A percentile compares a stretch with the other conserved stretches of the same genome.
These are phyloP conservation scores for Scaptomyza parva DNA, from an alignment of 2,888 invertebrate genomes.

Conservation along the genomic window DNA sequence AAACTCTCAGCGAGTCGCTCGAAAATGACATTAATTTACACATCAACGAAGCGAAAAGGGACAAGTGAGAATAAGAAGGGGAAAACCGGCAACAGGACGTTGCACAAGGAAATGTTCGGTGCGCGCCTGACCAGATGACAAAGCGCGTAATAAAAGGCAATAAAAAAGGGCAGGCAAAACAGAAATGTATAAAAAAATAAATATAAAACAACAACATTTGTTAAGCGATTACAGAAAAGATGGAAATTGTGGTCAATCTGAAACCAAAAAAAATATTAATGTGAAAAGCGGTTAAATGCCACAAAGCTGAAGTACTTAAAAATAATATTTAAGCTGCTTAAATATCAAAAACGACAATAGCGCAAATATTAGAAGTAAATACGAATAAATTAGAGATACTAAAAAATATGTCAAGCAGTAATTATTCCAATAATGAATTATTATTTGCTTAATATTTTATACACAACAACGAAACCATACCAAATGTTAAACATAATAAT, in stretches of 20 bases:
- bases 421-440: too few species aligned
- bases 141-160: constrained; percentile 64
- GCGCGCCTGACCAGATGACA: constrained; percentile 59
- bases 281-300: constrained; percentile 8
- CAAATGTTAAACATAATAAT: too few species aligned
- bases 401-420: too few species aligned
- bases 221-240: constrained; percentile 47
- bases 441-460: too few species aligned
- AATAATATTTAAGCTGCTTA: background rate
- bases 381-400: too few species aligned
- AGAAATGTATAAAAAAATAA: constrained; percentile 29
- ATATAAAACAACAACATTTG: constrained; percentile 38
- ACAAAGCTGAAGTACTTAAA: constrained; percentile 4
- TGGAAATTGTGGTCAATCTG: constrained; percentile 25
- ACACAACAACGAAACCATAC: too few species aligned
- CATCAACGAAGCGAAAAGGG: constrained; percentile 70
- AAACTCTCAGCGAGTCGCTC: constrained; percentile 65
- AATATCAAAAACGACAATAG: background rate
- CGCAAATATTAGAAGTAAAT: background rate
- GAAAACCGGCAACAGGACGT: constrained; percentile 48
- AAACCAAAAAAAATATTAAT: constrained; percentile 1
- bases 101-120: constrained; percentile 52
- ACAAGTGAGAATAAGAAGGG: constrained; percentile 16
- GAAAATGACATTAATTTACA: constrained; percentile 81
- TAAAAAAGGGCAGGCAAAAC: constrained; percentile 31